Conservation (phyloP, 2,113 vertebrate genomes). For the Hippolais icterina region DNA sequence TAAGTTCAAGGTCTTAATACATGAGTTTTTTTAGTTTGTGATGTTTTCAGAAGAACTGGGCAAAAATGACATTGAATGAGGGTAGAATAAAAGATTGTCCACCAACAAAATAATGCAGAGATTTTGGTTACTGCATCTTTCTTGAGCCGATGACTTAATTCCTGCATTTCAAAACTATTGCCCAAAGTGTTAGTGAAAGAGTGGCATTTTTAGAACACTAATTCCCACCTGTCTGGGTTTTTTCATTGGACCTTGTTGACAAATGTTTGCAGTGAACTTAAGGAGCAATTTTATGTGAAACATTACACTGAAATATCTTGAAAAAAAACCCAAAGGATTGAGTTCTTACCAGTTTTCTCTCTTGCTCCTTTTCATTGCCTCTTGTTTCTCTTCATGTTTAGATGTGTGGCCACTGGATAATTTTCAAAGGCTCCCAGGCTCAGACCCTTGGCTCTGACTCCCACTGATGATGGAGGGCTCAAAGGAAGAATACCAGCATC, state of each 20-base stretch:
- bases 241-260: not conserved
- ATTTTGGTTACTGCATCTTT: not conserved
- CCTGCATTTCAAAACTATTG: not conserved
- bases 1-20: not conserved
- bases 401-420: not conserved
- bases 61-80: not conserved
- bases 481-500: constrained; percentile 14
- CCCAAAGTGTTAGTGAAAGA: not conserved
- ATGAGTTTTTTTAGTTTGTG: not conserved
- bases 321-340: not conserved
- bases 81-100: not conserved
- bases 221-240: not conserved
- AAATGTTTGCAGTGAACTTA: not conserved
- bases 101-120: not conserved
- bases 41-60: not conserved
- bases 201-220: not conserved
- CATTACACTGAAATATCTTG: not conserved
- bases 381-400: not conserved
- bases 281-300: not conserved
- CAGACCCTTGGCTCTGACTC: not conserved
- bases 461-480: not conserved
- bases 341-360: not conserved
- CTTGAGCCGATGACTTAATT: not conserved
- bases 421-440: not conserved
- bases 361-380: not conserved